phyloP scores from a whole-genome alignment of 2,113 vertebrate genomes.

The Anhinga anhinga region DNA sequence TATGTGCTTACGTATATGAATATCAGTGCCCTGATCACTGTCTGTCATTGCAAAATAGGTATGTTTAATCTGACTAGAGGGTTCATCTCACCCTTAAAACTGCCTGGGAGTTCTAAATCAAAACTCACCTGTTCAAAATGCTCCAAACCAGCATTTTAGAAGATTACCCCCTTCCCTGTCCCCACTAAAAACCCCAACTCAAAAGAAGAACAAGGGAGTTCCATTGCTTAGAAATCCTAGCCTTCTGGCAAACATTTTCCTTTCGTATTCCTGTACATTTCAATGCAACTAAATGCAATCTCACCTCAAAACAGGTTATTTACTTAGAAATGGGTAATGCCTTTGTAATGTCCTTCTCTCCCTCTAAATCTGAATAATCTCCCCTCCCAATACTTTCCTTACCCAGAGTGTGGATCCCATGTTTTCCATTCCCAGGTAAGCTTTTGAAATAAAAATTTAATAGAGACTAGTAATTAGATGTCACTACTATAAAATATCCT shows the following conservation, averaged over 20 bases:
- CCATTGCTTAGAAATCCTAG: not conserved
- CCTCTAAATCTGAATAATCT: not conserved
- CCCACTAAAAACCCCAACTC: not conserved
- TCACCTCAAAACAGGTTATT: not conserved
- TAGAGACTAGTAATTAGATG: not conserved
- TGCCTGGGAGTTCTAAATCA: not conserved
- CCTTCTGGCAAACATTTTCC: not conserved
- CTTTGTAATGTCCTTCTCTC: not conserved
- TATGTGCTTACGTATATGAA: not conserved
- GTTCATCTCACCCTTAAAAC: not conserved
- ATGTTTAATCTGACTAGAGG: not conserved
- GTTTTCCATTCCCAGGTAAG: not conserved
- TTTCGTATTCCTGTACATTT: accelerated
- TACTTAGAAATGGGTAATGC: not conserved
- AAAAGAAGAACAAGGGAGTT: not conserved
- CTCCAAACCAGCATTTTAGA: not conserved
- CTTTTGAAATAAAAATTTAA: not conserved
- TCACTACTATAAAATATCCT: not conserved
- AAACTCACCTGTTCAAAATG: not conserved
- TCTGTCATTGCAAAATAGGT: not conserved
- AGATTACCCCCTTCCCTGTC: not conserved
- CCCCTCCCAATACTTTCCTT: not conserved
- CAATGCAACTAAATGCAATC: not conserved
- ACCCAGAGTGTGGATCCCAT: not conserved
- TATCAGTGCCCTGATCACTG: not conserved